Percentiles rank a stretch among this genome's conserved stretches.
These are phyloP conservation scores for Tichodroma muraria DNA, from an alignment of 2,113 vertebrate genomes.

Conservation along the genomic window DNA sequence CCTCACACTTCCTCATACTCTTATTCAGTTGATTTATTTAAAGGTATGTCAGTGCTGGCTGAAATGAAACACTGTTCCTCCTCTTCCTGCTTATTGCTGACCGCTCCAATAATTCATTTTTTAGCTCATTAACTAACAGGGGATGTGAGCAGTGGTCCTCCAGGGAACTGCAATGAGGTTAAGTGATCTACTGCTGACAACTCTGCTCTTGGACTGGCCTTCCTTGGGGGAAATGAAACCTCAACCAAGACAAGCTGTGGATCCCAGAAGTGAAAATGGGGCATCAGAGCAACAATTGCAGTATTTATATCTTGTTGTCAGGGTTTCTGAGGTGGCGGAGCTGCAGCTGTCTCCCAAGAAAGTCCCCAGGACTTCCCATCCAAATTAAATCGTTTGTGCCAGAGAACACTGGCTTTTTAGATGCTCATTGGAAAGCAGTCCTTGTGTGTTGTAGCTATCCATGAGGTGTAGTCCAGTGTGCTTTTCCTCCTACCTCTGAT, in stretches of 20 bases:
- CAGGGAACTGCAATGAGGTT: constrained; percentile 47
- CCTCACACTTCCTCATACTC: not conserved
- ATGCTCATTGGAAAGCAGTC: not conserved
- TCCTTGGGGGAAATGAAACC: constrained; percentile 54
- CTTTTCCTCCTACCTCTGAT: not conserved
- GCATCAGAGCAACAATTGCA: not conserved
- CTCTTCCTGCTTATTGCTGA: constrained; percentile 67
- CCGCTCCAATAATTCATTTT: constrained; percentile 75
- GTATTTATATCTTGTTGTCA: not conserved
- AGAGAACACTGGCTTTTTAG: not conserved
- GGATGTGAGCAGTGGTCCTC: constrained; percentile 70
- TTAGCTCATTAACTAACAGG: constrained; percentile 79
- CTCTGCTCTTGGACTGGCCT: constrained; percentile 75
- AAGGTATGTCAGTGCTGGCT: constrained; percentile 67
- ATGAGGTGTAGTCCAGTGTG: fast-evolving
- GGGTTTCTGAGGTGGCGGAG: not conserved
- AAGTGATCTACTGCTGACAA: constrained; percentile 68
- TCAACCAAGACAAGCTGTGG: not conserved
- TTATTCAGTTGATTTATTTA: constrained; percentile 68
- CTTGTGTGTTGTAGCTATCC: not conserved
- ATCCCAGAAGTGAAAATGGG: constrained; percentile 6
- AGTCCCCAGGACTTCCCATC: not conserved
- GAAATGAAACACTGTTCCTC: constrained; percentile 53
- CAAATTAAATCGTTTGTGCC: not conserved
- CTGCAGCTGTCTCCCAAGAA: not conserved